phyloP scores from a whole-genome alignment of 2,797 vertebrate species.

The Sandelia bainsii region DNA sequence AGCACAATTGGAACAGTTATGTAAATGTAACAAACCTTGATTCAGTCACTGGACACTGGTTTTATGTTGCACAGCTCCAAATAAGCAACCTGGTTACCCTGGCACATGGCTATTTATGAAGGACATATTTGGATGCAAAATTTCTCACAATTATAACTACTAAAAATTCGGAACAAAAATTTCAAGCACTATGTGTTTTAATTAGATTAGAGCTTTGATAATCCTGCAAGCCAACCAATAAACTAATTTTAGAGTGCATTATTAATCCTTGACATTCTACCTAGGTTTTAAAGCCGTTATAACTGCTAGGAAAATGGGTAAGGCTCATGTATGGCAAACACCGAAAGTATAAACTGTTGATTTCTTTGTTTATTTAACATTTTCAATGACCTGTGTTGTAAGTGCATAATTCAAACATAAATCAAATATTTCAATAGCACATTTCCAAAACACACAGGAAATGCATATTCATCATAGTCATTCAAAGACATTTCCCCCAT shows the following conservation, averaged over 20 bases:
- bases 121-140: too few relatives aligned
- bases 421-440: background rate
- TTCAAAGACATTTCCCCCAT: slow-evolving; percentile 41
- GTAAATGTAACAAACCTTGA: too few relatives aligned
- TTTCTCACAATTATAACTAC: too few relatives aligned
- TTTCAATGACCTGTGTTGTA: background rate
- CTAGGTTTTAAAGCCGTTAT: background rate
- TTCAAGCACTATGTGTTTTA: background rate
- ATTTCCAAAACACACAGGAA: slow-evolving; percentile 41
- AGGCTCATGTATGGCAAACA: too few relatives aligned
- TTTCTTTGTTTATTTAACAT: background rate
- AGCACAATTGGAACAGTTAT: too few relatives aligned
- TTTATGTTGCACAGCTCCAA: too few relatives aligned
- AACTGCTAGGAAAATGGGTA: background rate
- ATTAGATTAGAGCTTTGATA: background rate
- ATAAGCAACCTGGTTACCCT: too few relatives aligned
- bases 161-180: background rate
- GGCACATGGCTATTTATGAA: too few relatives aligned
- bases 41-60: too few relatives aligned
- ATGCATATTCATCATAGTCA: slow-evolving; percentile 45
- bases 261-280: background rate
- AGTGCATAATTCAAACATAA: background rate
- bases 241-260: background rate
- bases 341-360: background rate
- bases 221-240: background rate